These are phyloP conservation scores for Chelmon rostratus DNA, from an alignment of 2,797 vertebrate species.

Conservation along the genomic window DNA sequence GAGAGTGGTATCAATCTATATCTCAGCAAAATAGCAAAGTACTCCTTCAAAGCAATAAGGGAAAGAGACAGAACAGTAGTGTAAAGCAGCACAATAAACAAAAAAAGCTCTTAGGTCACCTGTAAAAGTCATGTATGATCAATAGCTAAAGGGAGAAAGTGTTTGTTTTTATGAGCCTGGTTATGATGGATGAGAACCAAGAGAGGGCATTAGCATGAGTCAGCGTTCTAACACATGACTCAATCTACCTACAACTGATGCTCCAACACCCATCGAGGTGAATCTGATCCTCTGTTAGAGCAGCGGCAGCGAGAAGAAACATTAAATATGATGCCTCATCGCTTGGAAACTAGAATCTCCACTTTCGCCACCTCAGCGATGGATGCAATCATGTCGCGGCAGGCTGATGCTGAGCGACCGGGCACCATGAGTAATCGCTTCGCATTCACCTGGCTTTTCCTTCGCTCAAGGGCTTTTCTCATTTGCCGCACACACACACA, in stretches of 20 bases:
- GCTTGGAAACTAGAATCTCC: slow-evolving; percentile 33
- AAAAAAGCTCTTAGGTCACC: background rate
- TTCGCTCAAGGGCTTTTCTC: slow-evolving; percentile 1
- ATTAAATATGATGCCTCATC: slow-evolving; percentile 38
- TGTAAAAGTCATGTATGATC: slow-evolving; percentile 4
- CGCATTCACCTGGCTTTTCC: slow-evolving; percentile 21
- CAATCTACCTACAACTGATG: slow-evolving; percentile 31
- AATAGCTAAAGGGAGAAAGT: slow-evolving; percentile 1
- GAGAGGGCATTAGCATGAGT: slow-evolving; percentile 52
- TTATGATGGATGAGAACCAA: slow-evolving; percentile 9
- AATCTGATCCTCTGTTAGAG: slow-evolving; percentile 25
- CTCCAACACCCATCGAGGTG: slow-evolving; percentile 36
- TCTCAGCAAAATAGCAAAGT: background rate
- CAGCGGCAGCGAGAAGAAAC: slow-evolving; percentile 13
- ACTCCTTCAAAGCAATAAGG: background rate
- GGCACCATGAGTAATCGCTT: slow-evolving; percentile 36
- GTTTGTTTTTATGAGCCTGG: slow-evolving; percentile 29
- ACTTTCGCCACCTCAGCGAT: slow-evolving; percentile 4
- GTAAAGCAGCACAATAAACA: slow-evolving; percentile 3
- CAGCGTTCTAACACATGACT: slow-evolving; percentile 59
- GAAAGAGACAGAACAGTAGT: background rate
- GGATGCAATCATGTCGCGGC: slow-evolving; percentile 39
- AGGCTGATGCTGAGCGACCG: slow-evolving; percentile 41
- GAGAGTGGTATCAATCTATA: too few species aligned
- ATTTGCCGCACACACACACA: slow-evolving; percentile 3